A percentile compares a stretch with the other conserved stretches of the same genome.
Conservation (phyloP, 2,888 invertebrate genomes). For the Norana najaformis region DNA sequence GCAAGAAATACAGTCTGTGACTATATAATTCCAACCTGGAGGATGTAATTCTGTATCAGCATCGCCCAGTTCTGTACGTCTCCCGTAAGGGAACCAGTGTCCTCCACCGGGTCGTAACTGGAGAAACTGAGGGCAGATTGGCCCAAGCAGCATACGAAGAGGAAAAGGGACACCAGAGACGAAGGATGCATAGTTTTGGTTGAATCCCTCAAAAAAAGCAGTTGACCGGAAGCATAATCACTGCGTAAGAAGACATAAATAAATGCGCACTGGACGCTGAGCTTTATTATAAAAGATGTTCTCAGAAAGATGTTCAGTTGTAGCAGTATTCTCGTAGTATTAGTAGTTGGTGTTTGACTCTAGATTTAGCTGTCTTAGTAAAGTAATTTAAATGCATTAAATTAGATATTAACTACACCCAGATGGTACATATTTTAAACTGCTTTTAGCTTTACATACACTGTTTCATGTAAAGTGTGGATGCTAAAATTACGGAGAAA, state of each 20-base stretch:
- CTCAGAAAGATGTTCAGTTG: no score
- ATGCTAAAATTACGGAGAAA: no score
- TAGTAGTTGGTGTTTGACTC: no score
- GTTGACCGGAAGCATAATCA: not conserved
- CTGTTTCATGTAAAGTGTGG: no score
- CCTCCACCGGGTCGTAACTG: not conserved
- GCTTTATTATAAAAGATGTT: no score
- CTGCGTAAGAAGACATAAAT: not conserved
- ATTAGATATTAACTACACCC: no score
- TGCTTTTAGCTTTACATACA: no score
- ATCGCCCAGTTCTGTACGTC: constrained; percentile 64
- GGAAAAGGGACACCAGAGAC: not conserved
- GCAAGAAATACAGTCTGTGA: no score
- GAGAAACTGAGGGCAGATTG: not conserved
- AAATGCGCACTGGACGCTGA: not conserved
- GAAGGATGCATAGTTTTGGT: not conserved
- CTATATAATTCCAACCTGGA: constrained; percentile 53
- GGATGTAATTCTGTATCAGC: constrained; percentile 63
- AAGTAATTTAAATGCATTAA: no score
- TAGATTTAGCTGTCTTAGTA: no score
- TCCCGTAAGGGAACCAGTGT: constrained; percentile 51
- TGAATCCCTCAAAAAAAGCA: not conserved
- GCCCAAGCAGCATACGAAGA: not conserved
- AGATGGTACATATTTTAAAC: no score
- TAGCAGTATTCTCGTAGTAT: no score